phyloP scores from a whole-genome alignment of 2,113 vertebrate genomes.

The Antechinus stuartii region DNA sequence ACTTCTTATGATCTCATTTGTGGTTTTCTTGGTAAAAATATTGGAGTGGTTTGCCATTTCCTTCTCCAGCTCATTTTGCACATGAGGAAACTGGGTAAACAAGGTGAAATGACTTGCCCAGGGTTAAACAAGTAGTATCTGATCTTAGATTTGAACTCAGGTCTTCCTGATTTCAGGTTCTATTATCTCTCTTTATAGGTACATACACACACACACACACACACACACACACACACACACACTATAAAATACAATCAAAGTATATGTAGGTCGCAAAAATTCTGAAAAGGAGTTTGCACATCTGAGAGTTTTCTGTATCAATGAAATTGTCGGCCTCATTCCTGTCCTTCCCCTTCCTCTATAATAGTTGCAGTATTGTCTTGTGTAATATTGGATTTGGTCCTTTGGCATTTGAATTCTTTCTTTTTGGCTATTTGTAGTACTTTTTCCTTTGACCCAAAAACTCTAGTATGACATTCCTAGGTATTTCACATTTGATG shows the following conservation, averaged over 20 bases:
- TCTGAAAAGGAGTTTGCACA: neutral
- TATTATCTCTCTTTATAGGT: too few relatives aligned
- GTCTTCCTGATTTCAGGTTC: too few relatives aligned
- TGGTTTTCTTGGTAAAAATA: too few relatives aligned
- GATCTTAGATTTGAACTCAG: too few relatives aligned
- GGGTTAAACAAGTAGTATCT: too few relatives aligned
- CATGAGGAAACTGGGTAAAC: too few relatives aligned
- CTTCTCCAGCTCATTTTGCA: too few relatives aligned
- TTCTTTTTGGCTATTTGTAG: neutral
- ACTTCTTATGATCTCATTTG: too few relatives aligned
- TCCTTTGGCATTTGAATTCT: neutral
- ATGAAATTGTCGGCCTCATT: neutral
- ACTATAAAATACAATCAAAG: neutral
- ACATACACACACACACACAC: neutral
- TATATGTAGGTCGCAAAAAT: neutral
- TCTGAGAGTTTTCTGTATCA: neutral
- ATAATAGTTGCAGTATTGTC: neutral
- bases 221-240: neutral
- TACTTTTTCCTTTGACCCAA: neutral
- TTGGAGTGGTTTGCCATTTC: too few relatives aligned
- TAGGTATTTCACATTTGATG: neutral
- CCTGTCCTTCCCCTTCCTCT: neutral
- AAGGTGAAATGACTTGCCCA: too few relatives aligned
- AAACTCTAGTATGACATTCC: neutral
- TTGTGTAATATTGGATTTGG: neutral